Conservation (phyloP, 53 echinoderm and acorn worm species). For the Mesocentrotus franciscanus region DNA sequence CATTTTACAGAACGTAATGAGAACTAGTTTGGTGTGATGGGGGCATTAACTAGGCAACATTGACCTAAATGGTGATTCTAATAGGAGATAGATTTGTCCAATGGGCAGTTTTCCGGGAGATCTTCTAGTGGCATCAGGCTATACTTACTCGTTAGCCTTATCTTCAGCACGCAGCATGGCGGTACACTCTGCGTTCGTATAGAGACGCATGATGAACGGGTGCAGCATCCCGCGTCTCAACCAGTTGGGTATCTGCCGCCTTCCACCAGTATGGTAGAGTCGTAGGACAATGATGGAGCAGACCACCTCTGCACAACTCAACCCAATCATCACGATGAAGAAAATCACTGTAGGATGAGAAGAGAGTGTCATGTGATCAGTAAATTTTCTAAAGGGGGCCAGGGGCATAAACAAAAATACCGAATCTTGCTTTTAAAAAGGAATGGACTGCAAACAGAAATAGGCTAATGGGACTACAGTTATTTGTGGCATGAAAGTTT, state of each 20-base stretch:
- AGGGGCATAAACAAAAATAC: too few species aligned
- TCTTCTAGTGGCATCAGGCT: neutral
- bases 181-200: conserved; percentile 41
- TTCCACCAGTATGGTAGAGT: conserved; percentile 41
- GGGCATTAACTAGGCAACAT: neutral
- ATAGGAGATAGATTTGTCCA: neutral
- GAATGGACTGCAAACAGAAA: too few species aligned
- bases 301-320: conserved; percentile 48
- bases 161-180: conserved; percentile 22
- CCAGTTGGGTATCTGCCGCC: conserved; percentile 33
- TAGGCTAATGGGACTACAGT: too few species aligned
- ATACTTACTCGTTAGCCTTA: conserved; percentile 26
- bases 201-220: conserved; percentile 21
- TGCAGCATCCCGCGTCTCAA: neutral
- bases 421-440: too few species aligned
- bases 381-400: too few species aligned
- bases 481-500: too few species aligned
- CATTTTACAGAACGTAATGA: too few species aligned
- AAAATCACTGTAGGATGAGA: conserved; percentile 32
- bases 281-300: conserved; percentile 59
- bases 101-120: too few species aligned
- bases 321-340: conserved; percentile 63
- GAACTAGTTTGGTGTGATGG: too few species aligned
- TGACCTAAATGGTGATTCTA: neutral
- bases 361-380: neutral